phyloP scores from a whole-genome alignment of 2,888 invertebrate species.

The Diaperis boleti region DNA sequence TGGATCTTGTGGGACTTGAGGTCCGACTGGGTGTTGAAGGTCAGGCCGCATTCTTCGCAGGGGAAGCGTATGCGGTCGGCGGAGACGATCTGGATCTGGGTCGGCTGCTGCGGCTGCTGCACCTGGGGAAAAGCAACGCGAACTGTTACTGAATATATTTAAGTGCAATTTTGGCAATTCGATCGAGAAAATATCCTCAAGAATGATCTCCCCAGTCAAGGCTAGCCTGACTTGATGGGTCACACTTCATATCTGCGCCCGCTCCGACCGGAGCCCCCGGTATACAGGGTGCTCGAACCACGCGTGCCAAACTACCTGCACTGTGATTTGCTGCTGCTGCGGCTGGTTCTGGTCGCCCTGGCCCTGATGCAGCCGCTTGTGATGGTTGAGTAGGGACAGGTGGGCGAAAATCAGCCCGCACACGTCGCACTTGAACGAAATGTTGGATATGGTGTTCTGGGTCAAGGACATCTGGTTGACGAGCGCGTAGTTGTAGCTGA shows the following conservation, averaged over 20 bases:
- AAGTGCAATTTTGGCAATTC: too few species aligned
- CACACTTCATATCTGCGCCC: too few species aligned
- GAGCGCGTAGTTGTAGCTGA: constrained; percentile 85
- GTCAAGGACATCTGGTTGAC: constrained; percentile 87
- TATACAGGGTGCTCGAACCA: too few species aligned
- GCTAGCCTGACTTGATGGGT: too few species aligned
- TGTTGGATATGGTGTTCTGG: constrained; percentile 82
- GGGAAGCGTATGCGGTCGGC: constrained; percentile 67
- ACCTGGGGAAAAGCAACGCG: constrained; percentile 46
- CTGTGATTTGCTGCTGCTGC: constrained; percentile 61
- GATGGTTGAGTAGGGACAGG: constrained; percentile 84
- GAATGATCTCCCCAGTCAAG: too few species aligned
- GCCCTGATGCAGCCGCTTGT: constrained; percentile 84
- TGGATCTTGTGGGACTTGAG: constrained; percentile 66
- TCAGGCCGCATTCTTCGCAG: constrained; percentile 66
- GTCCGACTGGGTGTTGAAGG: constrained; percentile 63
- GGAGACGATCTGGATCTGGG: constrained; percentile 73
- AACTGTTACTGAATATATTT: too few species aligned
- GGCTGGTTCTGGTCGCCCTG: constrained; percentile 68
- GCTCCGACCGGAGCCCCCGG: too few species aligned
- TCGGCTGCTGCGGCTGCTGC: constrained; percentile 62
- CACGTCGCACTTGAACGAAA: constrained; percentile 89
- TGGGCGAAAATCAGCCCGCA: constrained; percentile 90
- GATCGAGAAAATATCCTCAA: too few species aligned
- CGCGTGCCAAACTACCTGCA: constrained; percentile 48